phyloP scores from a whole-genome alignment of 2,797 vertebrate genomes.

The Crossoptilon crossoptilon region DNA sequence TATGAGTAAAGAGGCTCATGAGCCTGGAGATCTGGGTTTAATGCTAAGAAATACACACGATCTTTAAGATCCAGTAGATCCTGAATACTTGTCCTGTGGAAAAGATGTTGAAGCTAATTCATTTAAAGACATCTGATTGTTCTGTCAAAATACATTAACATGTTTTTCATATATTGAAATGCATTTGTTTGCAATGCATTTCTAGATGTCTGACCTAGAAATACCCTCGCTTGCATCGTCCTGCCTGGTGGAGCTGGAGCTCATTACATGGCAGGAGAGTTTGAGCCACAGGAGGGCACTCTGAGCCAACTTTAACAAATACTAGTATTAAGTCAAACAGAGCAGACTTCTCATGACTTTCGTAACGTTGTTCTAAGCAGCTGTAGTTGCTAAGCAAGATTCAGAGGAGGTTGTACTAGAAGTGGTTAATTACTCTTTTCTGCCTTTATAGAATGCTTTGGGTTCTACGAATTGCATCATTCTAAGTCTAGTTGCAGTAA shows the following conservation, averaged over 20 bases:
- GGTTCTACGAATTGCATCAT: background rate
- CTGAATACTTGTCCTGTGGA: background rate
- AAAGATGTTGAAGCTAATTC: background rate
- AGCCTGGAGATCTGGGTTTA: background rate
- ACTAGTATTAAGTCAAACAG: too few relatives aligned
- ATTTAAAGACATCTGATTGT: fast-evolving
- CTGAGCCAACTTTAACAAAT: background rate
- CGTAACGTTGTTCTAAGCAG: background rate
- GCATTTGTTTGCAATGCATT: background rate
- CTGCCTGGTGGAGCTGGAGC: background rate
- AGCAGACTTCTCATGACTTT: fast-evolving
- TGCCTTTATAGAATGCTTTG: background rate
- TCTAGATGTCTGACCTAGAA: background rate
- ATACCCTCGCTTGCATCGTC: background rate
- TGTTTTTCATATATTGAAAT: background rate
- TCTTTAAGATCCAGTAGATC: background rate
- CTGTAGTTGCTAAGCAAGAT: background rate
- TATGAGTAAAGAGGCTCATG: background rate
- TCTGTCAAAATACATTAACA: background rate
- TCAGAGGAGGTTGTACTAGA: background rate
- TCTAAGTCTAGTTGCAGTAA: background rate
- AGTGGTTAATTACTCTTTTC: background rate
- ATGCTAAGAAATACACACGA: background rate
- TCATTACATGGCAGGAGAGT: background rate
- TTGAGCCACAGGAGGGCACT: background rate